Percentiles rank a stretch among this genome's conserved stretches.
Evolutionary conservation across 2,797 vertebrate species (phyloP).

Genomic region (Chloroceryle amazona): DNA sequence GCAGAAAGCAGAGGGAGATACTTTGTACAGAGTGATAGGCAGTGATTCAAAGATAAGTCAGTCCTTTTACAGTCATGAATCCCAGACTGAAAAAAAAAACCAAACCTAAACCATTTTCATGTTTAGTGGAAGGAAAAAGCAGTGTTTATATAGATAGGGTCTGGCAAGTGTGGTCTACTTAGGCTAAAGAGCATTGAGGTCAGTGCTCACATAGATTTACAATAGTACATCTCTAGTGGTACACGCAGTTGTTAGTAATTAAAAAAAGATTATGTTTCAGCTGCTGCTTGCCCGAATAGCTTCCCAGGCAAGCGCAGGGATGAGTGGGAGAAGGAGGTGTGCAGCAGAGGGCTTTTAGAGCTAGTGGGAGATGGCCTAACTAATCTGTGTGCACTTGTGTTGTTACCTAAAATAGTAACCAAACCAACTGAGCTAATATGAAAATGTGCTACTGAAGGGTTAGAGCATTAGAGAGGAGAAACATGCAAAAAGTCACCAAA

Average conservation of each 20-base stretch:
- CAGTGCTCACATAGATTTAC: not conserved
- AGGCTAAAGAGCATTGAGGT: constrained; percentile 42
- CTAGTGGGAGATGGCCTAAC: not conserved
- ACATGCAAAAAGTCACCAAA: not conserved
- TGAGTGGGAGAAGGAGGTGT: constrained; percentile 22
- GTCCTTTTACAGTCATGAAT: not conserved
- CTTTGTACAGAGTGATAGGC: not conserved
- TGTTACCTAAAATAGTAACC: not conserved
- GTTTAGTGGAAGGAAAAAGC: not conserved
- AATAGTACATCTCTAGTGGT: not conserved
- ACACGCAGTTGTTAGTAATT: not conserved
- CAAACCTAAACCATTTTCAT: not conserved
- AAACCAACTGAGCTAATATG: not conserved
- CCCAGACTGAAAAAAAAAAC: not conserved
- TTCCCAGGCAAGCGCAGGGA: constrained; percentile 10
- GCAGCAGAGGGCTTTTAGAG: not conserved
- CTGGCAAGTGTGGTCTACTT: constrained; percentile 1
- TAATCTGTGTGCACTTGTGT: not conserved
- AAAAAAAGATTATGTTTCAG: constrained; percentile 20
- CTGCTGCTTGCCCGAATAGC: not conserved
- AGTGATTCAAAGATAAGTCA: not conserved
- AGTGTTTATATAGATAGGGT: not conserved
- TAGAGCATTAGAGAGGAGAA: not conserved
- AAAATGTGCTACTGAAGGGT: not conserved
- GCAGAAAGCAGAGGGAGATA: not conserved